Conservation (phyloP, 2,888 invertebrate genomes). For the Conchocele bisecta region DNA sequence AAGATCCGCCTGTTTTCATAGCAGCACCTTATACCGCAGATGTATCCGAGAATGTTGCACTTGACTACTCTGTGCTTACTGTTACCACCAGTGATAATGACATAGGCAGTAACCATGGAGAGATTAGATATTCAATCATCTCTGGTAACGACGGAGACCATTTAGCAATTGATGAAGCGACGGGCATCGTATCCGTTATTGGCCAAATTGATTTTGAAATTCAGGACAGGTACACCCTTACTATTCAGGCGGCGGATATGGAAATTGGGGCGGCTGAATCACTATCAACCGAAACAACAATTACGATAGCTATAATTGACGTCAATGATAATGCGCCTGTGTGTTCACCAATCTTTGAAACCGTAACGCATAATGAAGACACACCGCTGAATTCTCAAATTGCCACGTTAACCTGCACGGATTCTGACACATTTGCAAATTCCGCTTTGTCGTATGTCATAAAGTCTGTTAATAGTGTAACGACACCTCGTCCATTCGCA, state of each 20-base stretch:
- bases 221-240: conserved; percentile 27
- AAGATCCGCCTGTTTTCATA: conserved; percentile 60
- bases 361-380: conserved; percentile 62
- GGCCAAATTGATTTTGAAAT: conserved; percentile 49
- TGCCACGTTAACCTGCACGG: conserved; percentile 88
- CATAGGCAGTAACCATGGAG: conserved; percentile 45
- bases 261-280: conserved; percentile 49
- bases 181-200: conserved; percentile 48
- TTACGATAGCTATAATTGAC: conserved; percentile 94
- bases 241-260: conserved; percentile 50
- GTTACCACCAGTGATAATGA: conserved; percentile 61
- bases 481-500: conserved; percentile 46
- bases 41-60: conserved; percentile 58
- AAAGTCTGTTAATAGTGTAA: conserved; percentile 54
- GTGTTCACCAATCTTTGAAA: conserved; percentile 60
- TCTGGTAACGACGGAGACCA: conserved; percentile 31
- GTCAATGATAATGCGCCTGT: conserved; percentile 87
- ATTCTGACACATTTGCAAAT: conserved; percentile 62
- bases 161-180: conserved; percentile 46
- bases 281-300: conserved; percentile 88
- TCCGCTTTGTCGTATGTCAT: conserved; percentile 44
- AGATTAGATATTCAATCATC: conserved; percentile 37
- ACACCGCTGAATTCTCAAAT: conserved; percentile 93
- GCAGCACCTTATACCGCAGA: conserved; percentile 37
- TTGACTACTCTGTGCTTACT: conserved; percentile 37